Conservation (phyloP, 2,797 vertebrate species). For the Lophius americanus region DNA sequence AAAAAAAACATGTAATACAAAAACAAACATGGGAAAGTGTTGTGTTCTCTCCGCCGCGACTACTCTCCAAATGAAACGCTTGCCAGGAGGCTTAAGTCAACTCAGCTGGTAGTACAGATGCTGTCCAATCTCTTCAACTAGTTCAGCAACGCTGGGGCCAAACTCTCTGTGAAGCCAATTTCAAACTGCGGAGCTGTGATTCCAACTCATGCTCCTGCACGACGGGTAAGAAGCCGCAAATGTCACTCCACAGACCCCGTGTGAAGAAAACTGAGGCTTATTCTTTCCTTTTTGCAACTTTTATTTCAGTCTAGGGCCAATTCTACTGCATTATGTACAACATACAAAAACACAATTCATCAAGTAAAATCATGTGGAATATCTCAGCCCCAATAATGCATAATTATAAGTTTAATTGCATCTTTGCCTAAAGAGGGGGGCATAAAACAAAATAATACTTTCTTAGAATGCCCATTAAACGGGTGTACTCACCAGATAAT, state of each 20-base stretch:
- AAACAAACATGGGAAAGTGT: slow-evolving; percentile 55
- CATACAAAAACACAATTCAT: slow-evolving; percentile 28
- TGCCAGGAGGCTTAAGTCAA: slow-evolving; percentile 58
- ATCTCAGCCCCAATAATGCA: slow-evolving; percentile 36
- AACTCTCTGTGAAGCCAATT: slow-evolving; percentile 50
- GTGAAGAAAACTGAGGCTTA: slow-evolving; percentile 7
- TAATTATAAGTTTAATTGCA: slow-evolving; percentile 60
- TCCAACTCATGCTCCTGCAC: slow-evolving; percentile 42
- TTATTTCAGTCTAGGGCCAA: slow-evolving; percentile 5
- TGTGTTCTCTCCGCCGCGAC: slow-evolving; percentile 26
- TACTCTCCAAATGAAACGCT: slow-evolving; percentile 44
- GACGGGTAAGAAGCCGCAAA: slow-evolving; percentile 23
- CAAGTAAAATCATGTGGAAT: slow-evolving; percentile 38
- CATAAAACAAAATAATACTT: slow-evolving; percentile 54
- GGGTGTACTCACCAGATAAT: slow-evolving; percentile 67
- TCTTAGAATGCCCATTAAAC: slow-evolving; percentile 51
- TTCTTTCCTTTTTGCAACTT: slow-evolving; percentile 8
- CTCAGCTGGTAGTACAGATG: slow-evolving; percentile 62
- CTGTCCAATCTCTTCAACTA: slow-evolving; percentile 37
- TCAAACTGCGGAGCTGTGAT: slow-evolving; percentile 47
- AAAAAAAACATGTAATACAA: slow-evolving; percentile 48
- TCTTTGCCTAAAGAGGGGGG: slow-evolving; percentile 46
- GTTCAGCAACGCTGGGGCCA: slow-evolving; percentile 15
- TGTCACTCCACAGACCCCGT: slow-evolving; percentile 6
- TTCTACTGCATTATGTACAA: slow-evolving; percentile 9